Evolutionary conservation across 2,797 vertebrate species (phyloP).

Genomic region (Gallinago stenura): DNA sequence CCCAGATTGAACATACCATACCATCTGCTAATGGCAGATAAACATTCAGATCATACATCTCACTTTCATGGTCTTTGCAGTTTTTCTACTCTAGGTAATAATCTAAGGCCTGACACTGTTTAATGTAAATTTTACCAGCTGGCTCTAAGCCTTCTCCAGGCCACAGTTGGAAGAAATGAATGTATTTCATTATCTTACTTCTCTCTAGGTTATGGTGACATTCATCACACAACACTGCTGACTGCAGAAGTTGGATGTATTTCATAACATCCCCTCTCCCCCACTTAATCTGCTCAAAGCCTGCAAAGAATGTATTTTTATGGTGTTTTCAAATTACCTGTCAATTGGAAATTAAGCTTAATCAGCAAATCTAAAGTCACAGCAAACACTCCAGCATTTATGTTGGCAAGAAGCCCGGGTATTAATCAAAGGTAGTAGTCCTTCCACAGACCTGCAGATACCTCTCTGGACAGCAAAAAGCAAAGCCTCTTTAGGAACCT

Average conservation of each 20-base stretch:
- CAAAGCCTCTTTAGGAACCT: background rate
- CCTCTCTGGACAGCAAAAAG: background rate
- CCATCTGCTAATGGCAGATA: background rate
- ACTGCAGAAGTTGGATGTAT: constrained; percentile 20
- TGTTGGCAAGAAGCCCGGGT: background rate
- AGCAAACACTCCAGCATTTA: constrained; percentile 27
- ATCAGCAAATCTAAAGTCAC: constrained; percentile 54
- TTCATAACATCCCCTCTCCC: background rate
- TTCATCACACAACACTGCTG: constrained; percentile 37
- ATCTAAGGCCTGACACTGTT: background rate
- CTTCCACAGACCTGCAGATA: background rate
- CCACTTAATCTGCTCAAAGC: constrained; percentile 23
- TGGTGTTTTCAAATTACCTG: constrained; percentile 34
- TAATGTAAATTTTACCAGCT: constrained; percentile 14
- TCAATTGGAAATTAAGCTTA: constrained; percentile 43
- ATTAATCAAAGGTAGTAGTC: constrained; percentile 4
- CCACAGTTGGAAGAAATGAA: background rate
- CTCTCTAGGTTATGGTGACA: constrained; percentile 33
- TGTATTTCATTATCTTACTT: constrained; percentile 9
- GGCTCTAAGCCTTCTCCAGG: background rate
- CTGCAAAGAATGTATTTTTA: constrained; percentile 11
- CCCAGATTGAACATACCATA: background rate
- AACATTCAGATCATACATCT: background rate
- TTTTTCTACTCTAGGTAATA: background rate
- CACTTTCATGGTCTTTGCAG: background rate